Evolutionary conservation across 2,113 vertebrate genomes (phyloP).

Genomic region (Oreocharis arfaki): DNA sequence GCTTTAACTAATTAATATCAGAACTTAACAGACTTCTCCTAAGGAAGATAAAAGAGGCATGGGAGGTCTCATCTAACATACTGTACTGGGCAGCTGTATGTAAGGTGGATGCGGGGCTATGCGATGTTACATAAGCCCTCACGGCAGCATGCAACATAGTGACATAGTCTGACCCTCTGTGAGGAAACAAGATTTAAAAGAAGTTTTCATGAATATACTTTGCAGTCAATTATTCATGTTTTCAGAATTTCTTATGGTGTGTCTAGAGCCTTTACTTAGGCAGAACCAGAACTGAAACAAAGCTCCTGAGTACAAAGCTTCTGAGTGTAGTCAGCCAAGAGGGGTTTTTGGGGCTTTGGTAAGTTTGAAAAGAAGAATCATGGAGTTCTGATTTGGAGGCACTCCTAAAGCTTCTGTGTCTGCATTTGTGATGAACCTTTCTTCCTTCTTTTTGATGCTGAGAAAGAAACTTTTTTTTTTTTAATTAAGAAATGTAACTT

Average conservation of each 20-base stretch:
- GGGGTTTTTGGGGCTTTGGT: neutral
- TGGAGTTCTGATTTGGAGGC: neutral
- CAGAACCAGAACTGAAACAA: neutral
- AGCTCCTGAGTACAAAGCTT: neutral
- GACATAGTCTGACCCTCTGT: neutral
- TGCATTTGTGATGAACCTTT: neutral
- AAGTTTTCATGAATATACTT: neutral
- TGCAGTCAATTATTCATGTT: neutral
- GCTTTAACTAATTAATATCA: neutral
- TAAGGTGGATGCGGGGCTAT: neutral
- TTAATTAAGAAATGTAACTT: neutral
- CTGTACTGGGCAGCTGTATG: neutral
- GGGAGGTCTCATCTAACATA: neutral
- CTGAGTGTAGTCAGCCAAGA: neutral
- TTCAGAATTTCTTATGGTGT: neutral
- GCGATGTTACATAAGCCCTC: neutral
- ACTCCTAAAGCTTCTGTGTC: neutral
- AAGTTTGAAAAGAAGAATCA: neutral
- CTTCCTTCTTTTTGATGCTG: neutral
- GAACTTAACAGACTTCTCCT: neutral
- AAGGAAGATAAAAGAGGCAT: neutral
- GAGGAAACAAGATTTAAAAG: neutral
- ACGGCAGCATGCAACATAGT: accelerated
- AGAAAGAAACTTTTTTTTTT: neutral
- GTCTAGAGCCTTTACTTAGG: neutral